These are phyloP conservation scores for Iguana delicatissima DNA, from an alignment of 2,797 vertebrate species.

Conservation along the genomic window DNA sequence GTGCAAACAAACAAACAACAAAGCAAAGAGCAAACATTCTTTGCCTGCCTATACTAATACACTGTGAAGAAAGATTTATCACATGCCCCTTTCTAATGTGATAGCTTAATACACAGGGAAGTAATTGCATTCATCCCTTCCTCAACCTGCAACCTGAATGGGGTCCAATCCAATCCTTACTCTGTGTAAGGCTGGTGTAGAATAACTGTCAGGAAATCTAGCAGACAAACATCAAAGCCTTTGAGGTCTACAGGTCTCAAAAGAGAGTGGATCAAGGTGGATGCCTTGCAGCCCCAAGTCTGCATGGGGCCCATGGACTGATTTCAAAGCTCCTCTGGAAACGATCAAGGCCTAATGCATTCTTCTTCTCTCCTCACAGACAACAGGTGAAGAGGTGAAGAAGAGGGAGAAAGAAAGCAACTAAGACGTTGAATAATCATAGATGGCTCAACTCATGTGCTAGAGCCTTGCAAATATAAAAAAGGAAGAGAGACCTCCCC, in stretches of 20 bases:
- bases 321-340: no score
- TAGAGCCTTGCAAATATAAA: not conserved
- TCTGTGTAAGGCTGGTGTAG: not conserved
- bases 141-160: not conserved
- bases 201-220: not conserved
- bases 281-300: no score
- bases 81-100: not conserved
- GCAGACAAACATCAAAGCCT: not conserved
- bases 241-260: not conserved
- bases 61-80: not conserved
- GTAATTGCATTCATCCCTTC: no score
- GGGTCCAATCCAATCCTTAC: not conserved
- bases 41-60: not conserved
- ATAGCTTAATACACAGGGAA: not conserved
- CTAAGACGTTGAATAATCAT: not conserved
- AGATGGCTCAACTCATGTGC: no score
- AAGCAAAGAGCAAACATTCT: not conserved
- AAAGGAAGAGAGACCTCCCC: not conserved
- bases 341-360: no score
- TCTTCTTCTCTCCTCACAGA: no score
- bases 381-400: no score
- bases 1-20: not conserved
- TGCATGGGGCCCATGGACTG: no score
- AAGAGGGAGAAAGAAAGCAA: not conserved
- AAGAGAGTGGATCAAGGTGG: not conserved